phyloP scores from a whole-genome alignment of 2,888 invertebrate species.

The Caenorhabditis sp. region DNA sequence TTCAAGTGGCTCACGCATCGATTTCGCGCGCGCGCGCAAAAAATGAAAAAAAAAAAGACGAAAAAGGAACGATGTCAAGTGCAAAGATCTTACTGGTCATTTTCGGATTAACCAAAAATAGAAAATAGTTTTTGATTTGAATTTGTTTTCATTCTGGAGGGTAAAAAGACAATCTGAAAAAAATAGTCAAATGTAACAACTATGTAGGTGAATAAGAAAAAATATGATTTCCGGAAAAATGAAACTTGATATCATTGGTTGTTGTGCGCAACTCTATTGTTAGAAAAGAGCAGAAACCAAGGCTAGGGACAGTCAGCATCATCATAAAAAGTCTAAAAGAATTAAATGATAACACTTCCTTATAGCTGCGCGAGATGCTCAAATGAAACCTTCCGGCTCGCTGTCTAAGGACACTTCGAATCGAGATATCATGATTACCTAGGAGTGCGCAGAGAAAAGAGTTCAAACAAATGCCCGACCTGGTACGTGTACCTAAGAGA shows the following conservation, averaged over 20 bases:
- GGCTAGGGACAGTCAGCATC: no score
- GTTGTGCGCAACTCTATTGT: not conserved
- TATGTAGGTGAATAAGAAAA: not conserved
- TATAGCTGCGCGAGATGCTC: not conserved
- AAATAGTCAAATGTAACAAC: not conserved
- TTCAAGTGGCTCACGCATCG: conserved; percentile 40
- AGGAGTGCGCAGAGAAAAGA: conserved; percentile 12
- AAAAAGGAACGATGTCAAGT: not conserved
- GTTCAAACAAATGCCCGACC: conserved; percentile 34
- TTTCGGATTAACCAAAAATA: not conserved
- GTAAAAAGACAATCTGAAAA: no score
- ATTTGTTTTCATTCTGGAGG: no score
- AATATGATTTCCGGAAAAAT: not conserved
- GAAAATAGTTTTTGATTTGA: no score
- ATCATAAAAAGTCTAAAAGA: not conserved
- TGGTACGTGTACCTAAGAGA: conserved; percentile 25
- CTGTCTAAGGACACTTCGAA: not conserved
- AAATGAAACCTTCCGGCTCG: conserved; percentile 2
- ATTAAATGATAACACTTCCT: not conserved
- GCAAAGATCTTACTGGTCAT: not conserved
- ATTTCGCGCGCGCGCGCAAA: conserved; percentile 6
- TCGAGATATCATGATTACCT: conserved; percentile 15
- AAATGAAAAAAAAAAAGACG: not conserved
- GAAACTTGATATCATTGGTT: conserved; percentile 1
- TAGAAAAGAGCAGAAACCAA: not conserved